These are phyloP conservation scores for Osmoderma eremita DNA, from an alignment of 2,888 invertebrate species.

Conservation along the genomic window DNA sequence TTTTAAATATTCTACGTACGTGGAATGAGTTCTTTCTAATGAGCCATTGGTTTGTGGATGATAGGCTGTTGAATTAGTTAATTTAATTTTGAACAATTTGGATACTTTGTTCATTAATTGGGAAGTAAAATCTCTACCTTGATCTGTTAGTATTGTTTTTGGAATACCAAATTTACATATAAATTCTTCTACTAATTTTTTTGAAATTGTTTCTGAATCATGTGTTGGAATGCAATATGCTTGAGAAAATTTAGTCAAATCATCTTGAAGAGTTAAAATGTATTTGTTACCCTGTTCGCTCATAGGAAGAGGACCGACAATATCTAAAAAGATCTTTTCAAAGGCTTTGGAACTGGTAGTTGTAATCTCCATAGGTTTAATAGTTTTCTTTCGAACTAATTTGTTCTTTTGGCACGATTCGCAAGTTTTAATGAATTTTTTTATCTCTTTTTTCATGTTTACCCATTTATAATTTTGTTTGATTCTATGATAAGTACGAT, in stretches of 20 bases:
- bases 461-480: too few relatives aligned
- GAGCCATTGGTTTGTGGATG: constrained; percentile 54
- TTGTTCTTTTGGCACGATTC: constrained; percentile 52
- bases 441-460: constrained; percentile 43
- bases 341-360: constrained; percentile 52
- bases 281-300: constrained; percentile 50
- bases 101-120: constrained; percentile 51
- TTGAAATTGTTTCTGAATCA: constrained; percentile 53
- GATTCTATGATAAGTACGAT: too few relatives aligned
- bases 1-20: constrained; percentile 53
- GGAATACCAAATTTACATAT: constrained; percentile 53
- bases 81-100: constrained; percentile 52
- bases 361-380: constrained; percentile 55
- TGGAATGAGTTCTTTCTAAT: constrained; percentile 55
- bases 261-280: constrained; percentile 53
- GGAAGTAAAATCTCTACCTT: constrained; percentile 52
- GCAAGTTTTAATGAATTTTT: constrained; percentile 42
- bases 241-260: constrained; percentile 54
- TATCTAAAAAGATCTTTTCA: constrained; percentile 53
- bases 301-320: constrained; percentile 53
- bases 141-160: constrained; percentile 51
- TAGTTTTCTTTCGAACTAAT: constrained; percentile 44
- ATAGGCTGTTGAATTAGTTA: constrained; percentile 51
- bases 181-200: constrained; percentile 46
- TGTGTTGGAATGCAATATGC: constrained; percentile 53